phyloP scores from a whole-genome alignment of 1,140 invertebrate genomes.

The Drosophila navojoa region DNA sequence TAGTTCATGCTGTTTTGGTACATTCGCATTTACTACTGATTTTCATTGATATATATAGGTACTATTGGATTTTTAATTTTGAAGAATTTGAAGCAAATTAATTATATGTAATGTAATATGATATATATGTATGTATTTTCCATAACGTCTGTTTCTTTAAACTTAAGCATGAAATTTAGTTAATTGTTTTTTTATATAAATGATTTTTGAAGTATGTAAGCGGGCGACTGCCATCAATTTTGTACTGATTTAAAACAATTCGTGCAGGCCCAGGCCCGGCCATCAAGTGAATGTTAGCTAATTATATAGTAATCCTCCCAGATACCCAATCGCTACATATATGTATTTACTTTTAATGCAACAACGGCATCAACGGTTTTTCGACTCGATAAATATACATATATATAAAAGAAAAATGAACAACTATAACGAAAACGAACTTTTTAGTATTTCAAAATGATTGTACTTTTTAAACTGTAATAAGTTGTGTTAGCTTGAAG shows the following conservation, averaged over 20 bases:
- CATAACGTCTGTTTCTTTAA: conserved; percentile 71
- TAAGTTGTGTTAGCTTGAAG: conserved; percentile 55
- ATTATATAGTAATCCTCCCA: conserved; percentile 69
- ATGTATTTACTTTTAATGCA: conserved; percentile 44
- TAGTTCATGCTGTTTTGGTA: conserved; percentile 58
- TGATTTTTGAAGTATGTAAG: conserved; percentile 63
- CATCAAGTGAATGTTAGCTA: conserved; percentile 77
- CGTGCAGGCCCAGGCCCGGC: conserved; percentile 42
- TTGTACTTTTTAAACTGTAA: conserved; percentile 50
- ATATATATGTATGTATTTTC: conserved; percentile 73
- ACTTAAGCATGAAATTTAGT: conserved; percentile 76
- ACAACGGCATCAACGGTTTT: conserved; percentile 9
- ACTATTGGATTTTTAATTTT: conserved; percentile 53
- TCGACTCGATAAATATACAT: conserved; percentile 37
- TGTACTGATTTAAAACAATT: conserved; percentile 61
- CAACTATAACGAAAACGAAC: conserved; percentile 1
- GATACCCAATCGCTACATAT: conserved; percentile 30
- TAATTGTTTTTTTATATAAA: conserved; percentile 73
- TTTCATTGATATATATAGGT: conserved; percentile 25
- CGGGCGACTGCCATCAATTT: conserved; percentile 39
- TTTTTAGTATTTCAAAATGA: conserved; percentile 47
- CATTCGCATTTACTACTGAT: conserved; percentile 48
- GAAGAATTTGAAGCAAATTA: conserved; percentile 45
- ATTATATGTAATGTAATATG: conserved; percentile 44
- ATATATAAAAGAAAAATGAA: conserved; percentile 9